These are phyloP conservation scores for Cebus imitator DNA, from an alignment of 2,113 vertebrate species.

Conservation along the genomic window DNA sequence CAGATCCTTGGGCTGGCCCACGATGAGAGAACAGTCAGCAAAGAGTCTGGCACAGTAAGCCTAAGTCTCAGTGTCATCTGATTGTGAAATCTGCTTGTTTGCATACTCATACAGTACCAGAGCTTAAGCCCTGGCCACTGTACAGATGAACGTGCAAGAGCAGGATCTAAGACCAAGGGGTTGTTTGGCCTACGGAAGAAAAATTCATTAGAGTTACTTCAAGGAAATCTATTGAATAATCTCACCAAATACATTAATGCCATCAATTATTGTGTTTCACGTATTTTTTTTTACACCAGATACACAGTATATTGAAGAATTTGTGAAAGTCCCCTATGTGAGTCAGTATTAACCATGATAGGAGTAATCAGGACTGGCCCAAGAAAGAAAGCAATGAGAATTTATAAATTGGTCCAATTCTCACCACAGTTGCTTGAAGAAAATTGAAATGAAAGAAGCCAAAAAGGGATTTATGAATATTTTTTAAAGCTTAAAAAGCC, in stretches of 20 bases:
- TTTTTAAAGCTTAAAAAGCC: conserved; percentile 59
- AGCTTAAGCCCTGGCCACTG: conserved; percentile 19
- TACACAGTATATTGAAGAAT: conserved; percentile 58
- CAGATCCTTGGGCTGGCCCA: conserved; percentile 64
- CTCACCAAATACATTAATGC: conserved; percentile 9
- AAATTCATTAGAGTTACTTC: conserved; percentile 47
- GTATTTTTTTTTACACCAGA: conserved; percentile 71
- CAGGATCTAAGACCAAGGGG: background rate
- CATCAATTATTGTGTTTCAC: conserved; percentile 53
- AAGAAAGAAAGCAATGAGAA: conserved; percentile 53
- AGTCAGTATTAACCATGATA: conserved; percentile 63
- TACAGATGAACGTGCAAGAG: background rate
- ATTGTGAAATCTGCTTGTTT: conserved; percentile 61
- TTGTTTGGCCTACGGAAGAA: background rate
- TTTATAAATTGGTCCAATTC: conserved; percentile 48
- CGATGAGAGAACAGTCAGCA: conserved; percentile 65
- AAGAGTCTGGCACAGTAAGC: conserved; percentile 31
- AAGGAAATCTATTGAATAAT: conserved; percentile 17
- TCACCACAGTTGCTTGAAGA: conserved; percentile 39
- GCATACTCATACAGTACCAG: conserved; percentile 53
- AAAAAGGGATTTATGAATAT: conserved; percentile 36
- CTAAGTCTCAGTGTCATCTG: conserved; percentile 32
- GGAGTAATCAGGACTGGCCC: conserved; percentile 1
- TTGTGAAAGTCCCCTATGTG: conserved; percentile 66
- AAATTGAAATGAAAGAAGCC: conserved; percentile 59